These are phyloP conservation scores for Abrostola triplasia DNA, from an alignment of 2,888 invertebrate genomes.

Conservation along the genomic window DNA sequence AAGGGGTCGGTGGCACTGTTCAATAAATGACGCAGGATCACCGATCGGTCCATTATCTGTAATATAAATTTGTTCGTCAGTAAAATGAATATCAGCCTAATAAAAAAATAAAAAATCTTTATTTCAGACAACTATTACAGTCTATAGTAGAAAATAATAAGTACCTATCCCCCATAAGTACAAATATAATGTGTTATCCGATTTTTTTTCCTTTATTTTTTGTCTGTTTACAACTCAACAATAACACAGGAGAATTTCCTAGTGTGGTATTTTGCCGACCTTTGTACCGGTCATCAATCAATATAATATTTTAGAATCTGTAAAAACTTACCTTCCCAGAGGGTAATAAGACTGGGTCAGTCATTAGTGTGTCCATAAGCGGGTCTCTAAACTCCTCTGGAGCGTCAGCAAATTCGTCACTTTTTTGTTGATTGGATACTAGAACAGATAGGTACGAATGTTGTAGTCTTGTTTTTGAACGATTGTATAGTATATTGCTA, in stretches of 20 bases:
- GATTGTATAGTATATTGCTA: no score
- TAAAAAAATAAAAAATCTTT: no score
- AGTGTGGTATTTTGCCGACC: no score
- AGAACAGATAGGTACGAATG: slow-evolving; percentile 43
- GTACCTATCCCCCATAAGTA: no score
- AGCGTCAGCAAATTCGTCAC: slow-evolving; percentile 97
- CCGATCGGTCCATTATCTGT: slow-evolving; percentile 96
- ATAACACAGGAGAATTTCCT: no score
- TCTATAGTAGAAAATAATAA: no score
- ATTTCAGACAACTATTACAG: no score
- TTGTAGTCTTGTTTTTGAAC: no score
- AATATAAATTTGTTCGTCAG: slow-evolving; percentile 28
- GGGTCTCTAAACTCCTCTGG: slow-evolving; percentile 99
- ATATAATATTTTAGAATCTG: not conserved
- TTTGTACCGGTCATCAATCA: not conserved
- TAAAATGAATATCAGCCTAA: no score
- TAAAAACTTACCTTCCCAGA: slow-evolving; percentile 91
- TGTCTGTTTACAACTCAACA: no score
- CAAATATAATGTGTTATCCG: no score
- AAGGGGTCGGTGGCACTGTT: slow-evolving; percentile 99
- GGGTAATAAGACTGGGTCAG: slow-evolving; percentile 97
- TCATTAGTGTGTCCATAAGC: slow-evolving; percentile 99
- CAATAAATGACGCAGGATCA: slow-evolving; percentile 97
- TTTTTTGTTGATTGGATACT: slow-evolving; percentile 94
- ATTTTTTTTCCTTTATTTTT: no score